Percentiles rank a stretch among this genome's conserved stretches.
Conservation (phyloP, 2,113 vertebrate species). For the Hemicordylus capensis region DNA sequence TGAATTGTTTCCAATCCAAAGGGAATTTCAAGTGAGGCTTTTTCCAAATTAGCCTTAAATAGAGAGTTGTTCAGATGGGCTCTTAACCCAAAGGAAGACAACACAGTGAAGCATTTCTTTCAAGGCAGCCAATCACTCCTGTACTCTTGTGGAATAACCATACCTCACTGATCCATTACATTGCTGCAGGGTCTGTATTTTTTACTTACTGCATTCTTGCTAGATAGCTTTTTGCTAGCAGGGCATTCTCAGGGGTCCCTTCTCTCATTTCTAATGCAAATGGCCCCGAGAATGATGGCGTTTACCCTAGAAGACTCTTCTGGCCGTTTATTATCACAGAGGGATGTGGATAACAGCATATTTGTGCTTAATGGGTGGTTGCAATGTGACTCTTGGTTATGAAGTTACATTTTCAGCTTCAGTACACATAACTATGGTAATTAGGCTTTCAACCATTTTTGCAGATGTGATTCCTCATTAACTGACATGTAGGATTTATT, state of each 20-base stretch:
- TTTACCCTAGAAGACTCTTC: constrained; percentile 1
- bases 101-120: background rate
- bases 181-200: background rate
- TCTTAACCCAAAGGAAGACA: background rate
- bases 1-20: background rate
- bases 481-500: background rate
- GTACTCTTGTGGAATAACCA: background rate
- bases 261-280: background rate
- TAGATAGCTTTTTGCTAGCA: constrained; percentile 21
- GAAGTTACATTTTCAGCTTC: background rate
- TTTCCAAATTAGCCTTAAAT: constrained; percentile 12
- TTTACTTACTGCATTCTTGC: constrained; percentile 6
- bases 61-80: background rate
- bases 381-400: background rate
- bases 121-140: accelerated
- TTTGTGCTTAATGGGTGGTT: background rate
- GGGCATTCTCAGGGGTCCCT: background rate
- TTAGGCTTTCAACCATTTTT: background rate
- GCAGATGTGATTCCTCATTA: background rate
- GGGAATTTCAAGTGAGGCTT: background rate
- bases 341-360: background rate
- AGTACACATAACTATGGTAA: accelerated
- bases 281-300: background rate
- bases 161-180: background rate
- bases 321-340: background rate